These are phyloP conservation scores for Tonatia bakeri DNA, from an alignment of 2,113 vertebrate genomes.

Conservation along the genomic window DNA sequence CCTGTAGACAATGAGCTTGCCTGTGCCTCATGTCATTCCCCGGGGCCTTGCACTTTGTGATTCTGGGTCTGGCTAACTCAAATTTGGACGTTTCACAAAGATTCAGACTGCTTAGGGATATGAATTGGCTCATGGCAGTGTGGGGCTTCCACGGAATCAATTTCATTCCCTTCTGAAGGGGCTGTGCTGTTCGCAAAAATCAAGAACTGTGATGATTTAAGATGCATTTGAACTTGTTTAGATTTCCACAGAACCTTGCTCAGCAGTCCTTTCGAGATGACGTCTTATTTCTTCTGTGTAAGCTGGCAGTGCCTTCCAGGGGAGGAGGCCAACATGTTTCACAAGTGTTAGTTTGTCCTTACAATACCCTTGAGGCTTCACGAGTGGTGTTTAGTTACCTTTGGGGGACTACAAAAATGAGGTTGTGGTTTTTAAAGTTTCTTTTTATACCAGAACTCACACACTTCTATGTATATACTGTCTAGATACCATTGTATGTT, in stretches of 20 bases:
- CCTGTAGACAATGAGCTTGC: not conserved
- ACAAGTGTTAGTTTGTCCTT: conserved; percentile 40
- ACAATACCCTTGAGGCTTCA: conserved; percentile 24
- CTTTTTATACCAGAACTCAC: not conserved
- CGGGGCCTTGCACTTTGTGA: not conserved
- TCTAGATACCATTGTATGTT: not conserved
- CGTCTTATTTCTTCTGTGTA: conserved; percentile 31
- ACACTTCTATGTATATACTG: not conserved
- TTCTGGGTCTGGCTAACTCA: conserved; percentile 22
- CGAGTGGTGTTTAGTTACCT: conserved; percentile 12
- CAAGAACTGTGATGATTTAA: conserved; percentile 65
- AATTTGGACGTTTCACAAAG: conserved; percentile 13
- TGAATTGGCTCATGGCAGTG: conserved; percentile 13
- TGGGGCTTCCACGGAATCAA: conserved; percentile 59
- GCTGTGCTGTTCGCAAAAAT: conserved; percentile 59
- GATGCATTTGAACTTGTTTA: conserved; percentile 47
- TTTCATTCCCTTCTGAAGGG: conserved; percentile 66
- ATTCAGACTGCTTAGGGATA: conserved; percentile 34
- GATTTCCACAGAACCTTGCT: conserved; percentile 63
- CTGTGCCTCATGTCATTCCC: not conserved
- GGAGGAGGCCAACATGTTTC: not conserved
- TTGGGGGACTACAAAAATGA: conserved; percentile 42
- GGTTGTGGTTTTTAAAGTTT: conserved; percentile 24
- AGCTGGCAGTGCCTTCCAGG: conserved; percentile 8
- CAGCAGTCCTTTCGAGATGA: conserved; percentile 61